Evolutionary conservation across 2,888 invertebrate genomes (phyloP).

Genomic region (Acanthopleura granulata): DNA sequence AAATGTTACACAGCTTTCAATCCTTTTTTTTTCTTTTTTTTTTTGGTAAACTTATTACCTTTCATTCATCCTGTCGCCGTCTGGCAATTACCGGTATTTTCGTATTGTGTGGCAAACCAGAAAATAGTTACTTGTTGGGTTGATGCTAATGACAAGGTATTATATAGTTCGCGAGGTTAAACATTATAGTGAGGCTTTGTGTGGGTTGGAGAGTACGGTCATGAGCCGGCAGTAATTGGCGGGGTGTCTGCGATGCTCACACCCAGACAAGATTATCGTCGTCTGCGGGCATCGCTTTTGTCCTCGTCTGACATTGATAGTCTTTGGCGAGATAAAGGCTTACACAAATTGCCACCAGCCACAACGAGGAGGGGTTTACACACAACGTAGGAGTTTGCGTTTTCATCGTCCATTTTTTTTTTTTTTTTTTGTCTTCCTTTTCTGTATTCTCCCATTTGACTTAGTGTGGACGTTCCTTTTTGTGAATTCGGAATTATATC

Average conservation of each 20-base stretch:
- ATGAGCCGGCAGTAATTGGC: background rate
- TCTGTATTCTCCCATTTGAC: no score
- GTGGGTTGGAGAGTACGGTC: background rate
- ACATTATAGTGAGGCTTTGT: background rate
- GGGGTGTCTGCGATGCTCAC: background rate
- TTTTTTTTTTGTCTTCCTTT: no score
- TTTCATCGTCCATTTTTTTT: no score
- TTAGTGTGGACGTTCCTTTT: no score
- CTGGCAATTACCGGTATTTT: background rate
- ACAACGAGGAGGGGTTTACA: no score
- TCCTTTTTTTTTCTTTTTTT: no score
- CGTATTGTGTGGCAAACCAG: slow-evolving; percentile 8
- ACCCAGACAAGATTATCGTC: background rate
- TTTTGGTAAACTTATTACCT: background rate
- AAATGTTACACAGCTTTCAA: background rate
- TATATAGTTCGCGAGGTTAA: slow-evolving; percentile 3
- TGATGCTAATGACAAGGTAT: background rate
- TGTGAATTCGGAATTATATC: no score
- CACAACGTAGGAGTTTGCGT: no score
- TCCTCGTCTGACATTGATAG: no score
- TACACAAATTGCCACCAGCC: no score
- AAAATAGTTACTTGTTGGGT: background rate
- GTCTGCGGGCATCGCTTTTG: background rate
- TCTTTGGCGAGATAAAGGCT: no score
- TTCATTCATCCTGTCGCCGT: background rate